These are phyloP conservation scores for Pecten maximus DNA, from an alignment of 2,888 invertebrate genomes.

Conservation along the genomic window DNA sequence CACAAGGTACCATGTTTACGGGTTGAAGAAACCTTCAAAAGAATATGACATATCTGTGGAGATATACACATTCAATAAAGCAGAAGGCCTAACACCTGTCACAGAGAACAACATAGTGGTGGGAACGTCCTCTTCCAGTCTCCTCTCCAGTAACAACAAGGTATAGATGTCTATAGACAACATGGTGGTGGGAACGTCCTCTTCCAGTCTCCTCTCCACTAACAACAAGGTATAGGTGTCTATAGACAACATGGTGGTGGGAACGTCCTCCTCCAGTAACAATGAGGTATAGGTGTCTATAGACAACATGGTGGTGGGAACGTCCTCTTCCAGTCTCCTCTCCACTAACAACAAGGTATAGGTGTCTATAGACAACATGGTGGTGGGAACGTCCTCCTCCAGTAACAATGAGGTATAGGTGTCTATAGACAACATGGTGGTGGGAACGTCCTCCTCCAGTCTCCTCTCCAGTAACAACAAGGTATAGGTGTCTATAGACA, in stretches of 20 bases:
- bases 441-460: no score
- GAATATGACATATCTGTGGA: slow-evolving; percentile 36
- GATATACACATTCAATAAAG: neutral
- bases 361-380: no score
- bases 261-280: no score
- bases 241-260: neutral
- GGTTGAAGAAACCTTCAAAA: slow-evolving; percentile 10
- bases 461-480: no score
- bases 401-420: no score
- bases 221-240: neutral
- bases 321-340: neutral
- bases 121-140: neutral
- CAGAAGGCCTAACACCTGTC: neutral
- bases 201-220: neutral
- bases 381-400: no score
- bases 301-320: neutral
- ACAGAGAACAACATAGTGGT: neutral
- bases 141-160: neutral
- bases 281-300: neutral
- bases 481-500: no score
- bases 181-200: neutral
- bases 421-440: no score
- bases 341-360: no score
- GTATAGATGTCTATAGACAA: neutral
- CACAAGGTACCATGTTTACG: slow-evolving; percentile 40